A percentile compares a stretch with the other conserved stretches of the same genome.
Conservation (phyloP, 2,888 invertebrate species). For the Clostera curtula region DNA sequence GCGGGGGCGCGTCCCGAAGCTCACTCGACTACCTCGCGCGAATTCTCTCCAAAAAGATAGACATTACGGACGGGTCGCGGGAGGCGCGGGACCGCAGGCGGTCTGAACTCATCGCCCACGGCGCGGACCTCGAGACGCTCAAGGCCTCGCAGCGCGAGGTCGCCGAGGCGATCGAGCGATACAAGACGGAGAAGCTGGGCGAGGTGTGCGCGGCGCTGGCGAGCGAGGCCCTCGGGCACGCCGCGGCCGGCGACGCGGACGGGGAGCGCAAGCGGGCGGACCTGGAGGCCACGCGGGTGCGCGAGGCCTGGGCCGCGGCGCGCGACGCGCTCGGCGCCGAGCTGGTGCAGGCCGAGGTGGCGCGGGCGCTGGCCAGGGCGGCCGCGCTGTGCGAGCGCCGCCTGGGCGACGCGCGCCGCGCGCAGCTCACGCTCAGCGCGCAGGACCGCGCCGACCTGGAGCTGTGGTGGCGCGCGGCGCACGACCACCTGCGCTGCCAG, state of each 20-base stretch:
- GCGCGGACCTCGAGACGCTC: constrained; percentile 68
- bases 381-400: constrained; percentile 80
- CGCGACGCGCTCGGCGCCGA: constrained; percentile 84
- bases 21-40: constrained; percentile 83
- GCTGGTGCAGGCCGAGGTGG: constrained; percentile 84
- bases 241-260: constrained; percentile 58
- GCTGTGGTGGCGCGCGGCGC: constrained; percentile 84
- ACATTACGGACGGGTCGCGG: constrained; percentile 45
- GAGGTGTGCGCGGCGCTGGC: constrained; percentile 82
- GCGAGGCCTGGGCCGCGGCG: constrained; percentile 84
- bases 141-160: constrained; percentile 76
- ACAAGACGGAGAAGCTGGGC: constrained; percentile 80
- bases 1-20: constrained; percentile 48
- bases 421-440: constrained; percentile 78
- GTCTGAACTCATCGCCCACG: constrained; percentile 53
- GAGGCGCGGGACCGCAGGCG: constrained; percentile 38
- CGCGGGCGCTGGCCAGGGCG: constrained; percentile 81
- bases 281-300: constrained; percentile 79
- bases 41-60: constrained; percentile 83
- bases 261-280: constrained; percentile 51
- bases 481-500: constrained; percentile 80
- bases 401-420: constrained; percentile 68
- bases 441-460: constrained; percentile 82
- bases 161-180: constrained; percentile 75
- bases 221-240: constrained; percentile 78